Conservation (phyloP, 2,113 vertebrate species). For the Atrichornis clamosus region DNA sequence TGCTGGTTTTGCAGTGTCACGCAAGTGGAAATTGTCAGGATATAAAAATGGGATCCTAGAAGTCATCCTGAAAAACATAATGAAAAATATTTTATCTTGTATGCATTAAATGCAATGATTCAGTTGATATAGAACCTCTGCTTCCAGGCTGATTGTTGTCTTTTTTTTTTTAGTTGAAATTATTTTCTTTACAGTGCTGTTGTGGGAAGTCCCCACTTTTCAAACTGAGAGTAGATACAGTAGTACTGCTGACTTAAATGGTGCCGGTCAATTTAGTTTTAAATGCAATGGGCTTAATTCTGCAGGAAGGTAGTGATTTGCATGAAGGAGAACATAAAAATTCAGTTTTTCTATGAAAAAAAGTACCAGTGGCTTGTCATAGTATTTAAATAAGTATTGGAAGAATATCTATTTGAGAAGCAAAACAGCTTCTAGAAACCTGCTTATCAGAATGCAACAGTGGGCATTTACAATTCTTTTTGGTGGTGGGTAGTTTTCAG, state of each 20-base stretch:
- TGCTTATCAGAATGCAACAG: neutral
- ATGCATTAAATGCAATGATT: neutral
- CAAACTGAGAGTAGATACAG: neutral
- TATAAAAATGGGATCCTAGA: neutral
- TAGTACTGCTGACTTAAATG: neutral
- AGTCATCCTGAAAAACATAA: neutral
- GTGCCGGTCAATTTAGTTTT: neutral
- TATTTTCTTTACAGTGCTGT: neutral
- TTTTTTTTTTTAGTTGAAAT: neutral
- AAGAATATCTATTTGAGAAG: neutral
- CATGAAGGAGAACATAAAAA: fast-evolving
- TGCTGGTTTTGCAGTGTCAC: neutral
- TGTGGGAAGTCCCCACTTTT: neutral
- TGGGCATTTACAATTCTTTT: fast-evolving
- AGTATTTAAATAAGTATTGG: neutral
- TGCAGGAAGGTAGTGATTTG: neutral
- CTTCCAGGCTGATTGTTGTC: neutral
- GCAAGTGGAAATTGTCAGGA: neutral
- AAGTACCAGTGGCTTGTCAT: neutral
- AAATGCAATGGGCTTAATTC: neutral
- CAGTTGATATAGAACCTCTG: neutral
- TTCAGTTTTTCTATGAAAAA: neutral
- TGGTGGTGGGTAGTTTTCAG: neutral
- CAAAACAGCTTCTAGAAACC: neutral
- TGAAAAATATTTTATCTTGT: neutral